Conservation (phyloP, 2,113 vertebrate species). For the Catharus minimus region DNA sequence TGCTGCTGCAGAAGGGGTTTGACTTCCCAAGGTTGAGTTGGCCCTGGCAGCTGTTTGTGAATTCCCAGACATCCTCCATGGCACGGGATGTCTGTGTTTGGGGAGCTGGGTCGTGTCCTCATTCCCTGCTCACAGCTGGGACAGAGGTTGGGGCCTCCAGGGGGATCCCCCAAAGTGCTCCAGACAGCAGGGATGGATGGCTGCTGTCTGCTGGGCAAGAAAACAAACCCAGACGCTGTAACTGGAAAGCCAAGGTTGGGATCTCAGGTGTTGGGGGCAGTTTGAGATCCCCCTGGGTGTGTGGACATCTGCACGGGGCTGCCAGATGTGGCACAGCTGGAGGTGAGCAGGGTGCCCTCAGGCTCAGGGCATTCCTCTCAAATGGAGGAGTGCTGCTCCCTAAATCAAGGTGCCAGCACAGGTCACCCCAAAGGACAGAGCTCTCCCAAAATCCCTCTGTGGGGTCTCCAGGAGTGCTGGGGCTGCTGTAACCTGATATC, state of each 20-base stretch:
- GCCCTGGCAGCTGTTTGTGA: neutral
- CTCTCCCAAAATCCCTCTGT: neutral
- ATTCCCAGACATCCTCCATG: neutral
- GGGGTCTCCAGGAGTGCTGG: neutral
- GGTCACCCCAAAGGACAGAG: neutral
- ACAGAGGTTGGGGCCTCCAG: neutral
- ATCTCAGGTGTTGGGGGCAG: neutral
- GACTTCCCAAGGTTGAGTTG: neutral
- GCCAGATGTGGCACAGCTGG: neutral
- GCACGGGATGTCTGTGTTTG: neutral
- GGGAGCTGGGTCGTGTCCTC: neutral
- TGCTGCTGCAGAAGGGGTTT: neutral
- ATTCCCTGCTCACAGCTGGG: neutral
- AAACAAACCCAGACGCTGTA: neutral
- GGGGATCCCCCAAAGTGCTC: neutral
- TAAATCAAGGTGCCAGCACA: neutral
- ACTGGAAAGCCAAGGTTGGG: neutral
- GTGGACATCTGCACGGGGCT: neutral
- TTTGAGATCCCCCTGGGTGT: neutral
- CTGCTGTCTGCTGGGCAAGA: neutral
- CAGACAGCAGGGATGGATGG: neutral
- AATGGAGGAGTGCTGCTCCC: neutral
- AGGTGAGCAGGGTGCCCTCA: accelerated
- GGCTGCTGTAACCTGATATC: neutral
- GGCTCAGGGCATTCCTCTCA: neutral